These are phyloP conservation scores for Cheirogaleus medius DNA, from an alignment of 2,113 vertebrate genomes.

Conservation along the genomic window DNA sequence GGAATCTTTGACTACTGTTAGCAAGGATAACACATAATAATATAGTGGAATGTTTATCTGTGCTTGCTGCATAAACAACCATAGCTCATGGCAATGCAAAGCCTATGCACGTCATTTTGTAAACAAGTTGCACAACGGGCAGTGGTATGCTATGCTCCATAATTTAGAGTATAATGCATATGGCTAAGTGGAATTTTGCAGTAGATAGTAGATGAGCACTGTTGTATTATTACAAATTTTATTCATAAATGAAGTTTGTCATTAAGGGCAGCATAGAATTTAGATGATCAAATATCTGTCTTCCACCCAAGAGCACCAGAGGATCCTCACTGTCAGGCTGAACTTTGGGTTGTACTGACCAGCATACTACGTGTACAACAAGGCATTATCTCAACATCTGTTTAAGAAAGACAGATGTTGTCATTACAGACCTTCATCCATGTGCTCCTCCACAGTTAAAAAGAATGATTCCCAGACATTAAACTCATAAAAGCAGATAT, in stretches of 20 bases:
- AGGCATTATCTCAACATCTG: constrained; percentile 80
- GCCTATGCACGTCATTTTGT: constrained; percentile 63
- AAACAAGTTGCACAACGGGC: constrained; percentile 69
- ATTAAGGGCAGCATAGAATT: constrained; percentile 70
- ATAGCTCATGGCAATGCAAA: constrained; percentile 72
- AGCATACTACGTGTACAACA: constrained; percentile 67
- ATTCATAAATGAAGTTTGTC: constrained; percentile 70
- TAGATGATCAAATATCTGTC: constrained; percentile 67
- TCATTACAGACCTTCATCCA: constrained; percentile 63
- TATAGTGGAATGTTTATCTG: constrained; percentile 79
- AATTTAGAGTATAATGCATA: not conserved
- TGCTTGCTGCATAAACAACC: constrained; percentile 77
- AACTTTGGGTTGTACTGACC: constrained; percentile 76
- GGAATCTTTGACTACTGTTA: constrained; percentile 81
- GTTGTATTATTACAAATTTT: constrained; percentile 67
- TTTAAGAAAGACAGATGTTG: constrained; percentile 76
- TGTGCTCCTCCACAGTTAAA: constrained; percentile 62
- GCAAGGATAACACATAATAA: constrained; percentile 74
- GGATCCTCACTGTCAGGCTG: not conserved
- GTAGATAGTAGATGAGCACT: constrained; percentile 50
- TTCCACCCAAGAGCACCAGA: constrained; percentile 39
- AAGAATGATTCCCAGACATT: constrained; percentile 72
- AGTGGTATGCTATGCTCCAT: constrained; percentile 69
- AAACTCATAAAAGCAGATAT: not conserved
- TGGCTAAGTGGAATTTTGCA: constrained; percentile 57